phyloP scores from a whole-genome alignment of 1,140 invertebrate genomes.

The Schlechtendalia chinensis region DNA sequence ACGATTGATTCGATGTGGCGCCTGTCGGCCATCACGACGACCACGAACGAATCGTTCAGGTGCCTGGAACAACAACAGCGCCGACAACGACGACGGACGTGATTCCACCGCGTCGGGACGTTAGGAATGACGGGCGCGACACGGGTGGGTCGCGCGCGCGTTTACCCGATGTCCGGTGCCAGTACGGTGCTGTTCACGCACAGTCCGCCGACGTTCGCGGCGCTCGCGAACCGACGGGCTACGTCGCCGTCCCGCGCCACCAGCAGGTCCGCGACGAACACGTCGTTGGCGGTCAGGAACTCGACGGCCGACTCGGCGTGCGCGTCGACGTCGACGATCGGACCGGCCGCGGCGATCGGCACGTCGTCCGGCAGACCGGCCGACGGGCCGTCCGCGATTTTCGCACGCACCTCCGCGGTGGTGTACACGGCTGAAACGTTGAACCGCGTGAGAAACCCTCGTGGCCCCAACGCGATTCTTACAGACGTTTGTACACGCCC shows the following conservation, averaged over 20 bases:
- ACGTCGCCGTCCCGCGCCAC: background rate
- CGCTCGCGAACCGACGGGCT: background rate
- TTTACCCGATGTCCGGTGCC: background rate
- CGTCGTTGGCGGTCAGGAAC: slow-evolving; percentile 2
- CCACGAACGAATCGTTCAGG: slow-evolving; percentile 1
- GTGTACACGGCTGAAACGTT: slow-evolving; percentile 19
- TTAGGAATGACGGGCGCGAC: too few relatives aligned
- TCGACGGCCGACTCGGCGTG: slow-evolving; percentile 1
- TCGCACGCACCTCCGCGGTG: slow-evolving; percentile 1
- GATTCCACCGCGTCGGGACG: too few relatives aligned
- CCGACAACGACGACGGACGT: too few relatives aligned
- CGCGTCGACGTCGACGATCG: background rate
- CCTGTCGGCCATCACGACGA: background rate
- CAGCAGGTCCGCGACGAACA: background rate
- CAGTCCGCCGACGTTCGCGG: background rate
- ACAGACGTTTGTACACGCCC: too few relatives aligned
- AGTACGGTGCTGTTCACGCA: slow-evolving; percentile 29
- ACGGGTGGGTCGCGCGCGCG: too few relatives aligned
- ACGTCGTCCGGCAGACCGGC: background rate
- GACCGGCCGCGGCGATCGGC: background rate
- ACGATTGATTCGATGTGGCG: background rate
- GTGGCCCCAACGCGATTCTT: too few relatives aligned
- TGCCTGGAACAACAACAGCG: slow-evolving; percentile 15
- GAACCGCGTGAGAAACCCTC: too few relatives aligned
- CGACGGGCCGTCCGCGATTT: background rate